These are phyloP conservation scores for Fabriciana adippe DNA, from an alignment of 2,888 invertebrate genomes.

Conservation along the genomic window DNA sequence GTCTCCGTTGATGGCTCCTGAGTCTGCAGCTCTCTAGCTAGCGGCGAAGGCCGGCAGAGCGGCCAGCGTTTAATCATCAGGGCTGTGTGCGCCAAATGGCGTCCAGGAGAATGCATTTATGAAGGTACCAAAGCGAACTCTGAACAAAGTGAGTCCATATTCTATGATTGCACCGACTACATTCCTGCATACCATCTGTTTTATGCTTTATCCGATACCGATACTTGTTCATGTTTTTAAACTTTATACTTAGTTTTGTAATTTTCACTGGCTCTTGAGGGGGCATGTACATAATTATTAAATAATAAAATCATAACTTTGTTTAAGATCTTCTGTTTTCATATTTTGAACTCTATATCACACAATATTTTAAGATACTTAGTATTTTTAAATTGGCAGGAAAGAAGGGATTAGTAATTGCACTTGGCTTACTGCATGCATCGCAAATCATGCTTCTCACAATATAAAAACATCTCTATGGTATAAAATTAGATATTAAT, in stretches of 20 bases:
- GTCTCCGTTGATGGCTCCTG: constrained; percentile 90
- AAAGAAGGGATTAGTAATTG: constrained; percentile 18
- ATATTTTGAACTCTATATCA: constrained; percentile 47
- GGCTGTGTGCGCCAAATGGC: constrained; percentile 50
- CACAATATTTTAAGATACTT: constrained; percentile 32
- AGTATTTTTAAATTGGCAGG: constrained; percentile 21
- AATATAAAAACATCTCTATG: background rate
- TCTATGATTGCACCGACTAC: constrained; percentile 55
- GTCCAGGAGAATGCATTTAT: constrained; percentile 59
- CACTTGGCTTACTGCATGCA: constrained; percentile 19
- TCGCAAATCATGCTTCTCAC: constrained; percentile 17
- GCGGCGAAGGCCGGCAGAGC: constrained; percentile 68
- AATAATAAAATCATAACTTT: constrained; percentile 59
- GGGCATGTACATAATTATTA: constrained; percentile 66
- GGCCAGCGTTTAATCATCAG: constrained; percentile 71
- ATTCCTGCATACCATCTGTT: constrained; percentile 57
- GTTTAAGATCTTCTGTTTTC: constrained; percentile 53
- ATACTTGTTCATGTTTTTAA: constrained; percentile 61
- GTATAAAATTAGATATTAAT: background rate
- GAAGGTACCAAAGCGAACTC: constrained; percentile 71
- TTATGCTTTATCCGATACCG: constrained; percentile 52
- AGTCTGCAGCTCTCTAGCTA: constrained; percentile 88
- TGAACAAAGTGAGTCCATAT: constrained; percentile 56
- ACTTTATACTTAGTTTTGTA: constrained; percentile 73
- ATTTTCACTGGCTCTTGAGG: constrained; percentile 54